Evolutionary conservation across 2,113 vertebrate species (phyloP).

Genomic region (Taxidea taxus): DNA sequence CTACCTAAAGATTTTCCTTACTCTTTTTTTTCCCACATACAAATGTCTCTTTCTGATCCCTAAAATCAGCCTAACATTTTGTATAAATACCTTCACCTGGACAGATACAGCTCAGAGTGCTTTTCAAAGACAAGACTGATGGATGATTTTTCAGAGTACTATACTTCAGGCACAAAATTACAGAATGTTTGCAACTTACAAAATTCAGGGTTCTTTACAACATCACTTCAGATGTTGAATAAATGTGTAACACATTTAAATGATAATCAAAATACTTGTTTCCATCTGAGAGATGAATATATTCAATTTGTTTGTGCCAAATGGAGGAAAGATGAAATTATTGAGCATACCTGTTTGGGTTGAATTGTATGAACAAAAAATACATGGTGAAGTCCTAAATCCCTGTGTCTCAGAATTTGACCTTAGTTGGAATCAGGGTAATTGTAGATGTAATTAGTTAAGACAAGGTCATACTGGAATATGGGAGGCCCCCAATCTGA

Average conservation of each 20-base stretch:
- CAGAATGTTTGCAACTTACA: background rate
- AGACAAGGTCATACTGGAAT: background rate
- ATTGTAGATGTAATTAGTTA: background rate
- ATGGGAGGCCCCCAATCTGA: background rate
- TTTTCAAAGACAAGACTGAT: background rate
- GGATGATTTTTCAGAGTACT: background rate
- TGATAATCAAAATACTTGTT: constrained; percentile 76
- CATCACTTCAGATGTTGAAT: constrained; percentile 62
- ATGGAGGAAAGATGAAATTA: constrained; percentile 53
- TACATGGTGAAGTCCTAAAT: background rate
- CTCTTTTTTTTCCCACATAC: background rate
- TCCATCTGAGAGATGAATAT: constrained; percentile 50
- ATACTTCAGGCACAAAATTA: background rate
- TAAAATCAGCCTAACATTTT: constrained; percentile 3
- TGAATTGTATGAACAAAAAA: background rate
- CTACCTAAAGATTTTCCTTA: background rate
- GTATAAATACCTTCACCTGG: background rate
- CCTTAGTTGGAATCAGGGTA: background rate
- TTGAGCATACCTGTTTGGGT: constrained; percentile 16
- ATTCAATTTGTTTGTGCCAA: constrained; percentile 51
- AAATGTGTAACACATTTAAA: constrained; percentile 61
- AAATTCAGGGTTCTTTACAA: background rate
- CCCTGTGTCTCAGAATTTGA: background rate
- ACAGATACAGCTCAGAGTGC: background rate
- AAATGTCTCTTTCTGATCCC: background rate